phyloP scores from a whole-genome alignment of 2,797 vertebrate genomes.

The Microctenopoma stevenorrisi region DNA sequence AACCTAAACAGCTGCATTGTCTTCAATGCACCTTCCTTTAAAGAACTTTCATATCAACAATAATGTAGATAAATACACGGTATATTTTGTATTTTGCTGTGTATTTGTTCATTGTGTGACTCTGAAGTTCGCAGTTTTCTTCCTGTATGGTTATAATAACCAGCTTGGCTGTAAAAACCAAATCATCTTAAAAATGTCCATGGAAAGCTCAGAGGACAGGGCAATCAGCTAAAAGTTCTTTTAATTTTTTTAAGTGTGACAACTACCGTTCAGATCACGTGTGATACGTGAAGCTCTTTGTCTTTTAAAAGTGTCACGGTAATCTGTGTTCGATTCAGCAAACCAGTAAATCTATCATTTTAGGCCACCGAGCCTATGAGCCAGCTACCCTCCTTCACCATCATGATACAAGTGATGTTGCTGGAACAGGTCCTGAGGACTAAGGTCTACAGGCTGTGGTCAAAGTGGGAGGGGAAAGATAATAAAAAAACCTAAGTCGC shows the following conservation, averaged over 20 bases:
- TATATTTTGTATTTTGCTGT: conserved; percentile 38
- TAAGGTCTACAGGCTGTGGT: conserved; percentile 64
- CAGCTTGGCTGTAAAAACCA: conserved; percentile 47
- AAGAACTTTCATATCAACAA: conserved; percentile 49
- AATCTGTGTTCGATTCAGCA: conserved; percentile 17
- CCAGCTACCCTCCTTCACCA: conserved; percentile 43
- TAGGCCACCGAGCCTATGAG: conserved; percentile 39
- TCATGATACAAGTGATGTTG: conserved; percentile 43
- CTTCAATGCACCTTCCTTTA: conserved; percentile 45
- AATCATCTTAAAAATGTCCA: conserved; percentile 45
- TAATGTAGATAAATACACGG: conserved; percentile 31
- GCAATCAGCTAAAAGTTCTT: conserved; percentile 13
- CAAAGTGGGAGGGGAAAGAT: conserved; percentile 79
- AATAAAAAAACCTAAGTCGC: conserved; percentile 67
- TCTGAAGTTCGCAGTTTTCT: conserved; percentile 33
- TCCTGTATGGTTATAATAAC: conserved; percentile 52
- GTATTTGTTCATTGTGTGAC: conserved; percentile 46
- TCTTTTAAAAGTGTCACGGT: conserved; percentile 23
- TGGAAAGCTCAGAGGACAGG: conserved; percentile 42
- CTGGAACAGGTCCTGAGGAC: conserved; percentile 58
- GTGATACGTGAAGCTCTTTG: background rate
- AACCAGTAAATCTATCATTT: conserved; percentile 26
- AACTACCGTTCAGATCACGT: background rate
- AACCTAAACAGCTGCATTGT: conserved; percentile 54
- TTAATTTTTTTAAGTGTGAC: background rate